Conservation (phyloP, 2,888 invertebrate genomes). For the Eilema caniola region DNA sequence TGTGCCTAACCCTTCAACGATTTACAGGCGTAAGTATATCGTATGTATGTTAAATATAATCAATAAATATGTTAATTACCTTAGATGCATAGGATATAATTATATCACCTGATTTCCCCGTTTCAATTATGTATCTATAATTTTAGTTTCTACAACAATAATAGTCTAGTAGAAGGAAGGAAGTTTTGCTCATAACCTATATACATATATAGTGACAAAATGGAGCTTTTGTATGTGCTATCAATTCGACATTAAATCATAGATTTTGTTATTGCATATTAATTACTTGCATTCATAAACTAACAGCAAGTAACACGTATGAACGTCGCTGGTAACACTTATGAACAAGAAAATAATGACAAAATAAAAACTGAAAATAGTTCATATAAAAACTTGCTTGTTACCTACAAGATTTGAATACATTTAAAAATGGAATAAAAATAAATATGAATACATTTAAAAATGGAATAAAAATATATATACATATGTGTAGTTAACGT, state of each 20-base stretch:
- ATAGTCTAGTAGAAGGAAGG: not conserved
- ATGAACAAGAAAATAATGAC: no score
- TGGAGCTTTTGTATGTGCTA: not conserved
- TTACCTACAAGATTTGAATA: no score
- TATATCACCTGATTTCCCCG: slow-evolving; percentile 5
- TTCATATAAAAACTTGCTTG: no score
- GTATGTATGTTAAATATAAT: no score
- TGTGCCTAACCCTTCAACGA: not conserved
- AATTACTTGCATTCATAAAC: not conserved
- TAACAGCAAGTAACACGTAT: not conserved
- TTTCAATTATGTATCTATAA: slow-evolving; percentile 10
- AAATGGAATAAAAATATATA: no score
- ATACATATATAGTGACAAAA: not conserved
- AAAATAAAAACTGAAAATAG: no score
- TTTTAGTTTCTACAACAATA: slow-evolving; percentile 8
- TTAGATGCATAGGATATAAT: slow-evolving; percentile 5
- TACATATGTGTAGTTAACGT: no score
- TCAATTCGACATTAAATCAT: not conserved
- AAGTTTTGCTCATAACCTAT: not conserved
- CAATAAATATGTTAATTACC: no score
- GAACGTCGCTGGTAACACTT: not conserved
- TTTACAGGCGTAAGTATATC: not conserved
- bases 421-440: no score
- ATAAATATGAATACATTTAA: no score
- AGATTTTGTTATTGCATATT: not conserved